phyloP scores from a whole-genome alignment of 2,113 vertebrate genomes.

The Astur gentilis region DNA sequence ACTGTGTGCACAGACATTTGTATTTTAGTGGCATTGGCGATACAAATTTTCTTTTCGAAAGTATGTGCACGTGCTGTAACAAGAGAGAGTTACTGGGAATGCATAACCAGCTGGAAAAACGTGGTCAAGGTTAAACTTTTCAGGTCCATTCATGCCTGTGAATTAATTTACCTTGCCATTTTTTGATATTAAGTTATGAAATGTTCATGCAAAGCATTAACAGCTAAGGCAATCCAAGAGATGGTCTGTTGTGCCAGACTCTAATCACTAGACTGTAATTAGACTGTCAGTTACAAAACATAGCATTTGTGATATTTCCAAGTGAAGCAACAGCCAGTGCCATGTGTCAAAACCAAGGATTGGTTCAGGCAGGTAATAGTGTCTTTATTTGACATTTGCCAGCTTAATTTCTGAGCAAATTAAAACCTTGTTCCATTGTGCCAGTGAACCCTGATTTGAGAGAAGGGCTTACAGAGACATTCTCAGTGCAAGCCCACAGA shows the following conservation, averaged over 20 bases:
- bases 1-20: neutral
- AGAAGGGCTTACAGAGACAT: constrained; percentile 22
- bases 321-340: constrained; percentile 2
- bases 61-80: neutral
- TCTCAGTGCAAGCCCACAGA: neutral
- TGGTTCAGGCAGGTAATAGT: constrained; percentile 63
- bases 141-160: neutral
- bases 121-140: constrained; percentile 24
- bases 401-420: constrained; percentile 39
- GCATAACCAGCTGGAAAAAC: constrained; percentile 30
- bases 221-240: neutral
- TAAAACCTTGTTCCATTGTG: constrained; percentile 14
- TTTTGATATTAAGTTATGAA: constrained; percentile 44
- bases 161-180: constrained; percentile 44
- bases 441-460: neutral
- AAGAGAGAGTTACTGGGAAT: neutral
- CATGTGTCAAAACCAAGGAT: constrained; percentile 26
- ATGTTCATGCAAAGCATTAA: constrained; percentile 18
- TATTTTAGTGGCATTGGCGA: neutral
- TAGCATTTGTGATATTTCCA: constrained; percentile 34
- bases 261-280: constrained; percentile 58
- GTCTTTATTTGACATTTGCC: constrained; percentile 21
- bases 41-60: neutral
- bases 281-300: constrained; percentile 51
- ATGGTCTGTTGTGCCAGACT: constrained; percentile 6